Evolutionary conservation across 2,113 vertebrate species (phyloP), one percentile per base, ranked within the genome.

Genomic region (Vulpes ferrilata): DNA sequence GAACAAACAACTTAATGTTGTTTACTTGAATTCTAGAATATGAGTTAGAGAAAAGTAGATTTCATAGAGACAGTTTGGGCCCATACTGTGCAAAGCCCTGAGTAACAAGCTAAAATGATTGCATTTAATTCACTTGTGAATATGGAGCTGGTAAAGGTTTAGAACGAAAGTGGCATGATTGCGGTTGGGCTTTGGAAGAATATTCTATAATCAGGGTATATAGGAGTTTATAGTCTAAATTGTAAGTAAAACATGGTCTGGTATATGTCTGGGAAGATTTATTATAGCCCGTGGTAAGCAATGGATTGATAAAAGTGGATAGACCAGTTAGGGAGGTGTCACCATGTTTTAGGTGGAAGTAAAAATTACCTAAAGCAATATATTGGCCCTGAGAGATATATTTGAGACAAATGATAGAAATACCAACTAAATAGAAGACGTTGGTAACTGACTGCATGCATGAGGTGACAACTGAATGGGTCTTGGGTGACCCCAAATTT

Each of bases 401-500:
- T 43, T 43, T 71, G 62, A 88, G 90, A 85, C 71, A 73, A 87
- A 86, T 19, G 65, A 43, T 76, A 32, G 82, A 80, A 88, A 69
- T 86, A 57, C 7, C 23, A 69, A 32, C 13, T 74, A 30, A 74
- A 62, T 94, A 23, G 27, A 13, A 88, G 27, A 76, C 51, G 30
- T 84, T 35, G 48, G 62, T 69, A 88, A 43, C n/a, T 53, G 76
- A 73, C 25, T 59, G 3, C 32, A 25, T 38, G 67, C 27, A 23
- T 48, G 25, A 51, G 8, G 5, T 62, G 25, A 88, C 20, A 74
- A 35, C 25, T 11, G 23, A 57, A 11, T 57, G 43, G 11, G 9
- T 88, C 85, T 71, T 76, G 11, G 23, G n/a, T 96, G 84, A 92
- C 43, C n/a, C 30, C 27, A 25, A 13, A 32, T 86, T 95, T 81